Conservation (phyloP, 2,797 vertebrate species). For the Ibycter americanus region DNA sequence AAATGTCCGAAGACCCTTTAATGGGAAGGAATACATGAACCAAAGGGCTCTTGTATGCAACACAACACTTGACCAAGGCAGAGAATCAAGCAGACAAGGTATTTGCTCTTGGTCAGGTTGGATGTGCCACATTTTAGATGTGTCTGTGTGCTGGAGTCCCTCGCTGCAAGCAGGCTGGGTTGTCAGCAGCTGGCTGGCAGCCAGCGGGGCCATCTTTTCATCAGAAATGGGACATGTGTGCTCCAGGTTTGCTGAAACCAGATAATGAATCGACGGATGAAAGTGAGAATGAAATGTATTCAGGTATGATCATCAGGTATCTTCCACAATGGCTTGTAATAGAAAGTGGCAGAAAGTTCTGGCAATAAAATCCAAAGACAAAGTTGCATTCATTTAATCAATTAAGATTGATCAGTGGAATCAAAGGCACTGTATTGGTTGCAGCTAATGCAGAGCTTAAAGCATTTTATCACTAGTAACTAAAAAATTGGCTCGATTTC, state of each 20-base stretch:
- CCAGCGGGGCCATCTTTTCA: rapidly evolving
- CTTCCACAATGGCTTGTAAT: neutral
- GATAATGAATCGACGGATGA: neutral
- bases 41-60: neutral
- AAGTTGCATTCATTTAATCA: conserved; percentile 25
- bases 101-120: neutral
- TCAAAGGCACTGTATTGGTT: neutral
- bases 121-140: neutral
- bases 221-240: rapidly evolving
- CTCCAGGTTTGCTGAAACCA: neutral
- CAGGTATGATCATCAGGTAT: neutral
- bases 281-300: neutral
- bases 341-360: conserved; percentile 20
- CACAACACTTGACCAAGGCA: neutral
- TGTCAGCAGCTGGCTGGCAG: neutral
- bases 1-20: neutral
- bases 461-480: conserved; percentile 20
- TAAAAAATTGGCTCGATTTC: neutral
- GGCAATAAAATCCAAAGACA: neutral
- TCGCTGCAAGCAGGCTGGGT: neutral
- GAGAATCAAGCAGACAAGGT: rapidly evolving
- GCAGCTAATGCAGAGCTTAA: conserved; percentile 34
- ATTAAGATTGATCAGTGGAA: conserved; percentile 16
- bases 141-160: neutral
- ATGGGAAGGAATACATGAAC: neutral